A percentile compares a stretch with the other conserved stretches of the same genome.
Evolutionary conservation across 1,140 invertebrate species (phyloP).

Genomic region (Eueides isabella): DNA sequence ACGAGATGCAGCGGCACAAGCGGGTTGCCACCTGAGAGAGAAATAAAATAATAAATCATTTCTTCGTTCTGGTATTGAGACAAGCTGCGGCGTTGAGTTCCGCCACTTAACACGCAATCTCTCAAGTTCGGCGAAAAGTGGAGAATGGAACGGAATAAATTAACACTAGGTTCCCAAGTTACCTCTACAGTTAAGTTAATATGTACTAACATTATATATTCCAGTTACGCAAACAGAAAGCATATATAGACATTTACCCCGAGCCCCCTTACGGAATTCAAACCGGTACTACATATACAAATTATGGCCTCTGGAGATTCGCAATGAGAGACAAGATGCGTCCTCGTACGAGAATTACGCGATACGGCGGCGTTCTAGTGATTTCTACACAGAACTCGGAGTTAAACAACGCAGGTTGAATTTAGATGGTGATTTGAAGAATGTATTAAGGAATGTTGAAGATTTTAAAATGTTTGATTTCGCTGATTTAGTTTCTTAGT

Average conservation of each 20-base stretch:
- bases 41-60: too few species aligned
- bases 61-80: too few species aligned
- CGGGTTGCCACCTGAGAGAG: too few species aligned
- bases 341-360: conserved; percentile 31
- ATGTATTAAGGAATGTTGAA: background rate
- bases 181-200: too few species aligned
- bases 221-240: background rate
- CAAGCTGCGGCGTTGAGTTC: too few species aligned
- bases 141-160: too few species aligned
- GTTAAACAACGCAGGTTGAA: background rate
- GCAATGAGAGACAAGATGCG: conserved; percentile 14
- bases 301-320: conserved; percentile 22
- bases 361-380: background rate
- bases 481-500: conserved; percentile 28
- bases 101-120: too few species aligned
- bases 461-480: conserved; percentile 22
- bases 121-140: too few species aligned
- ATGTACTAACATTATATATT: background rate
- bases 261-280: background rate
- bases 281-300: background rate
- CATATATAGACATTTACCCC: background rate
- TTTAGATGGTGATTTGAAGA: background rate
- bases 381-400: background rate
- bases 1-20: too few species aligned
- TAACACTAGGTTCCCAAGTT: too few species aligned